Percentiles rank a stretch among this genome's conserved stretches.
Evolutionary conservation across 1,140 invertebrate species (phyloP).

Genomic region (Trachymyrmex cornetzi): DNA sequence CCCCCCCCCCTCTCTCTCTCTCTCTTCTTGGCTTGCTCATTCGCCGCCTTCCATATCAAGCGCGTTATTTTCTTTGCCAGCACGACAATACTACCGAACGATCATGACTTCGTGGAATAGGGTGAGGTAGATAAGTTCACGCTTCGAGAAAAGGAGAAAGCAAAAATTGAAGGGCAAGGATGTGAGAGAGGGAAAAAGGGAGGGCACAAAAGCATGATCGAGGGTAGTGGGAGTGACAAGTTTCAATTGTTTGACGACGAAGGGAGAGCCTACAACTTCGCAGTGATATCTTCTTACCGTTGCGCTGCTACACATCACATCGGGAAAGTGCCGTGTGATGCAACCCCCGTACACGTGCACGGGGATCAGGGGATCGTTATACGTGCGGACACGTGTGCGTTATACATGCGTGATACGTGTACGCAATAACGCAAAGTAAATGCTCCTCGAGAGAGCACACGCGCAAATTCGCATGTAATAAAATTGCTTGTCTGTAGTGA

Average conservation of each 20-base stretch:
- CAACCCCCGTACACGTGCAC: background rate
- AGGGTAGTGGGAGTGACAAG: slow-evolving; percentile 35
- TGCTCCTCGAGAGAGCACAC: background rate
- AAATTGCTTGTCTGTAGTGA: background rate
- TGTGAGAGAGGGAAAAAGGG: background rate
- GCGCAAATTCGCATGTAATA: background rate
- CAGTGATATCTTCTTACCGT: slow-evolving; percentile 77
- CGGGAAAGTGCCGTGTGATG: slow-evolving; percentile 32
- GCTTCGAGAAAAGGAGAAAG: slow-evolving; percentile 12
- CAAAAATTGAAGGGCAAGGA: background rate
- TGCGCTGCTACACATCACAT: slow-evolving; percentile 51
- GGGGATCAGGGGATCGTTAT: background rate
- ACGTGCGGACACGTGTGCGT: slow-evolving; percentile 3
- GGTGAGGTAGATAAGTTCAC: slow-evolving; percentile 18
- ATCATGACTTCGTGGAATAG: slow-evolving; percentile 50
- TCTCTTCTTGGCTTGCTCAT: slow-evolving; percentile 1
- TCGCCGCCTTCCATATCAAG: slow-evolving; percentile 27
- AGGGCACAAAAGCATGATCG: background rate
- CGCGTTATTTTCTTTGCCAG: slow-evolving; percentile 19
- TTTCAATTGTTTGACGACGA: slow-evolving; percentile 77
- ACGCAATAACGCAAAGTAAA: slow-evolving; percentile 50
- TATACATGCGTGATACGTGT: slow-evolving; percentile 1
- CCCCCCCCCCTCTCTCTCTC: background rate
- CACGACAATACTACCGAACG: slow-evolving; percentile 10
- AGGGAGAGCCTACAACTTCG: slow-evolving; percentile 73